Evolutionary conservation across 2,888 invertebrate species (phyloP), one percentile per base, ranked within the genome.

Genomic region (Periphyllus acericola): DNA sequence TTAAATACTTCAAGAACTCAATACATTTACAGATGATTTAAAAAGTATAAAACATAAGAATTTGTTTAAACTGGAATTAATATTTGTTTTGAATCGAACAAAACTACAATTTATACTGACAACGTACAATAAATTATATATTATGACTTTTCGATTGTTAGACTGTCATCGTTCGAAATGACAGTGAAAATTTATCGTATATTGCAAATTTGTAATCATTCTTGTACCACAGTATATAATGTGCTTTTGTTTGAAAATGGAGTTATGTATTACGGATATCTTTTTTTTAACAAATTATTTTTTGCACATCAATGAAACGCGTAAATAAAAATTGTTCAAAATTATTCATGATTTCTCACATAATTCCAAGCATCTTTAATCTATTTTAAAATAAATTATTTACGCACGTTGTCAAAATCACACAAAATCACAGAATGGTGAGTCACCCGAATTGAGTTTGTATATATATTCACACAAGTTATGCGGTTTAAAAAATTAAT

Each of bases 61-160:
- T 60, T 21, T 25, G 21, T 25, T 60, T 60, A 60, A 60, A 60
- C 9, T 6, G 5, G 25, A 21, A 60, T 60, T 60, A 60, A 60
- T 60, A 60, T 60, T 60, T 21, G 60, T 60, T 60, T 60, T 60
- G 60, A 60, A 60, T 25, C 21, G 5, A 60, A 60, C 60, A 60
- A 60, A 60, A 60, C 19, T 25, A 60, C 3, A 60, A 60, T 60
- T 60, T 60, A 60, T 60, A 8, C 21, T 25, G 1, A 25, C 60
- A 25, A 21, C 1, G 9, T 60, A 40, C 17, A 46, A 46, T 75
- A 75, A 40, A 75, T 75, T 75, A n/a, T 17, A n/a, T n/a, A 25
- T 46, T 21, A 60, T 25, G 75, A 75, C 75, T 75, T 46, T 75
- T 75, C 29, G 17, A 75, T 75, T 75, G 40, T 8, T 46, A 46